These are phyloP conservation scores for Pararge aegeria DNA, from an alignment of 1,140 invertebrate genomes.

Conservation along the genomic window DNA sequence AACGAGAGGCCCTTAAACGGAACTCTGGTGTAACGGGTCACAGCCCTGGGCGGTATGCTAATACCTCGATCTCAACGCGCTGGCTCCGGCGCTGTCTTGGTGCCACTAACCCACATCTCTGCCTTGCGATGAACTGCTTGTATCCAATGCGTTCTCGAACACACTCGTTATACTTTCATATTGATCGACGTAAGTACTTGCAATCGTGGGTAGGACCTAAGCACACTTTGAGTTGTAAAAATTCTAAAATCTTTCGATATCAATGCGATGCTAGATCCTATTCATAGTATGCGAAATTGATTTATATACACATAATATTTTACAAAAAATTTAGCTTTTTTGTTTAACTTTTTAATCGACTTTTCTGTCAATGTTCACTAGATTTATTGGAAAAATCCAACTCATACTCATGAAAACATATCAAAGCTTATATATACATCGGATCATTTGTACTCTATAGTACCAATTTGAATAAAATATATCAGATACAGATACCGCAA, in stretches of 20 bases:
- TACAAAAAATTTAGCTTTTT: too few species aligned
- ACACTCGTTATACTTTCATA: constrained; percentile 74
- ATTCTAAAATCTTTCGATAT: background rate
- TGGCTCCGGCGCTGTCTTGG: constrained; percentile 44
- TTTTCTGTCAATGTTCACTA: too few species aligned
- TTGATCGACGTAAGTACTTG: constrained; percentile 65
- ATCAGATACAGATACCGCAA: too few species aligned
- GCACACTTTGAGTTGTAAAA: constrained; percentile 10
- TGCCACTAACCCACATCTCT: constrained; percentile 73
- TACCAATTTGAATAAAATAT: too few species aligned
- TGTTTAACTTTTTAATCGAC: too few species aligned
- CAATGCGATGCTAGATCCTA: too few species aligned
- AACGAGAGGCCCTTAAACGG: constrained; percentile 51
- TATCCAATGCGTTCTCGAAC: constrained; percentile 61
- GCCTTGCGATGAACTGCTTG: constrained; percentile 59
- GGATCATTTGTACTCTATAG: too few species aligned
- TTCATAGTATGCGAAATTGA: too few species aligned
- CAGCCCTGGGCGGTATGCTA: constrained; percentile 64
- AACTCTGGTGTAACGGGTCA: constrained; percentile 57
- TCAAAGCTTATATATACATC: too few species aligned
- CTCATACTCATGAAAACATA: too few species aligned
- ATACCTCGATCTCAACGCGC: constrained; percentile 48
- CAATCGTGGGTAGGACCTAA: constrained; percentile 51
- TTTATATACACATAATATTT: too few species aligned
- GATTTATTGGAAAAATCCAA: too few species aligned